These are phyloP conservation scores for Megalonaias nervosa DNA, from an alignment of 1,140 invertebrate genomes.

Conservation along the genomic window DNA sequence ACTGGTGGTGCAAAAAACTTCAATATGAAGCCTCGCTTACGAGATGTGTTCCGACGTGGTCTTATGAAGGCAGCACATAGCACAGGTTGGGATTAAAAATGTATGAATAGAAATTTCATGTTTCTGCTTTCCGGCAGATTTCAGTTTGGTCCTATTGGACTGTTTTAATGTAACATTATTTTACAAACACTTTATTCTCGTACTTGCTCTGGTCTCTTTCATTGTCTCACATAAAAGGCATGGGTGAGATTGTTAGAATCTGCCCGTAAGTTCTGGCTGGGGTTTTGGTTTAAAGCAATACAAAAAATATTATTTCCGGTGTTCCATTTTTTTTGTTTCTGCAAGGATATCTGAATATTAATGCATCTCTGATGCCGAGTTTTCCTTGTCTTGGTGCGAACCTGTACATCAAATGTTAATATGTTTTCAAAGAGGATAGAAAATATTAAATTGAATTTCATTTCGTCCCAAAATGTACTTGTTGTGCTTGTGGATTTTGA, in stretches of 20 bases:
- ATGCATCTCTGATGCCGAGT: too few relatives aligned
- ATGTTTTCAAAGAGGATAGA: too few relatives aligned
- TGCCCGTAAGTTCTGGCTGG: not conserved
- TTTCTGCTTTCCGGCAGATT: not conserved
- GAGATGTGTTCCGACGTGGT: conserved; percentile 68
- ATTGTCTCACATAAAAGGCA: not conserved
- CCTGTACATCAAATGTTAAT: too few relatives aligned
- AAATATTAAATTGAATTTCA: too few relatives aligned
- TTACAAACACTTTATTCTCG: not conserved
- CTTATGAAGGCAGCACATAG: conserved; percentile 70
- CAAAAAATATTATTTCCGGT: too few relatives aligned
- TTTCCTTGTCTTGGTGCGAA: too few relatives aligned
- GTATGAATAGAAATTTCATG: not conserved
- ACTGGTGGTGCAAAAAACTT: conserved; percentile 72
- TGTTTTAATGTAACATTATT: not conserved
- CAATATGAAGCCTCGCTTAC: conserved; percentile 67
- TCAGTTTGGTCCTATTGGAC: not conserved
- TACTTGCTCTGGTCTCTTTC: not conserved
- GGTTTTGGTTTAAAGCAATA: too few relatives aligned
- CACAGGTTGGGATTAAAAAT: conserved; percentile 54
- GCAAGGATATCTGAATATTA: too few relatives aligned
- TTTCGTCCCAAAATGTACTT: too few relatives aligned
- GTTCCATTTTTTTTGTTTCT: too few relatives aligned
- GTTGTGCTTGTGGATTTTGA: too few relatives aligned
- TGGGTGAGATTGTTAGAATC: not conserved